Evolutionary conservation across 2,888 invertebrate species (phyloP).

Genomic region (Apantesis nais): DNA sequence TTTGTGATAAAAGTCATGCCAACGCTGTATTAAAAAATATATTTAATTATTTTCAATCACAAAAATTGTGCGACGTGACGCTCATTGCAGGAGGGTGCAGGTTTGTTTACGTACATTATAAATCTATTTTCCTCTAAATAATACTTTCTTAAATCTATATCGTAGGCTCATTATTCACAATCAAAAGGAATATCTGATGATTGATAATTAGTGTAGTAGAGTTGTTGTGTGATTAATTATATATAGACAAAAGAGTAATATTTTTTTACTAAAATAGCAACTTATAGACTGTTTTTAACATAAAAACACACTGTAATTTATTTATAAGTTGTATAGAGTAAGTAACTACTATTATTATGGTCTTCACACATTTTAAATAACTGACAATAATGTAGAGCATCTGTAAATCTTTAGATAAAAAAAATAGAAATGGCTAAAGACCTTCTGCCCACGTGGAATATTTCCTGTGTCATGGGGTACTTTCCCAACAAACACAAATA

Average conservation of each 20-base stretch:
- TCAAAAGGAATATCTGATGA: neutral
- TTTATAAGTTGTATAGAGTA: neutral
- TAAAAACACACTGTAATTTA: no score
- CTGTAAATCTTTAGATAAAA: no score
- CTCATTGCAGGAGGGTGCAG: slow-evolving; percentile 92
- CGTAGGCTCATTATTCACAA: neutral
- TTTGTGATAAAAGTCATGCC: slow-evolving; percentile 92
- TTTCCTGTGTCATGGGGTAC: no score
- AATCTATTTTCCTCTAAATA: slow-evolving; percentile 1
- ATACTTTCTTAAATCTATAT: neutral
- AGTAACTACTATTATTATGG: no score
- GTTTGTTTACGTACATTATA: slow-evolving; percentile 62
- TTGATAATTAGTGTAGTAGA: neutral
- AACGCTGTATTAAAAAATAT: slow-evolving; percentile 93
- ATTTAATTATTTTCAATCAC: slow-evolving; percentile 92
- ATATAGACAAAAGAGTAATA: neutral
- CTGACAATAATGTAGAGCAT: no score
- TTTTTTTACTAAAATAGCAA: neutral
- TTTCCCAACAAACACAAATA: no score
- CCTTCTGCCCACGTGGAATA: no score
- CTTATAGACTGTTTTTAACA: neutral
- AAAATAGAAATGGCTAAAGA: no score
- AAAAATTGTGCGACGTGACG: slow-evolving; percentile 94
- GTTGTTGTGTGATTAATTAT: no score
- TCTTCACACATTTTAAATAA: no score